Evolutionary conservation across 1,140 invertebrate genomes (phyloP), one percentile per base, ranked within the genome.

Genomic region (Trichoplusia ni): DNA sequence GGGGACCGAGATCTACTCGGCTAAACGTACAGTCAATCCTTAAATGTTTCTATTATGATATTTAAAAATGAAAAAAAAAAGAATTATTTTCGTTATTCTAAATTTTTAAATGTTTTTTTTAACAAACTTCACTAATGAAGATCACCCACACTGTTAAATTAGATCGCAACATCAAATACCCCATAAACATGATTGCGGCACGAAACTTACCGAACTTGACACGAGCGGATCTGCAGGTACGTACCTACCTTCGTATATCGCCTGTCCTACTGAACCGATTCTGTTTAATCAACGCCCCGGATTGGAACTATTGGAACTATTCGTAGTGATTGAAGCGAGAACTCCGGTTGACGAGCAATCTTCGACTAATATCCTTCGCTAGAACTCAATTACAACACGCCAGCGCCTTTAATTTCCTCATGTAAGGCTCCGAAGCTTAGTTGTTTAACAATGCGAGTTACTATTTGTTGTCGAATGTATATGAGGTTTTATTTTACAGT

Each of bases 361-460:
- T 86, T 86, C 81, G 61, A 71, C 76, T 83, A 86, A 88, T 86
- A 88, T 84, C 83, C 85, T 82, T 83, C 73, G 71, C 76, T 71
- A 75, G 73, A 87, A 88, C 85, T 82, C 77, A 79, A 86, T 88
- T 81, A 82, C 75, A 75, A 74, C 75, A 75, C 67, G 56, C 62
- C 63, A 75, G 67, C 54, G 64, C 64, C 73, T 79, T 84, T 80
- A 76, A 81, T 84, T 80, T 79, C 75, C 72, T 82, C 53, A 49
- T 72, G 58, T 67, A 65, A 58, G 46, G 25, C 37, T 37, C 11
- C 16, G 38, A 19, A 58, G 21, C 38, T 58, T 58, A 44, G 9
- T 25, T 19, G 5, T 42, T 47, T 31, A 51, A 56, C 63, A 47
- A 63, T 63, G 54, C 42, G 16, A 53, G 47, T 54, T 59, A 69